A percentile compares a stretch with the other conserved stretches of the same genome.
Evolutionary conservation across 2,797 vertebrate genomes (phyloP).

Genomic region (Psittacula derbiana): DNA sequence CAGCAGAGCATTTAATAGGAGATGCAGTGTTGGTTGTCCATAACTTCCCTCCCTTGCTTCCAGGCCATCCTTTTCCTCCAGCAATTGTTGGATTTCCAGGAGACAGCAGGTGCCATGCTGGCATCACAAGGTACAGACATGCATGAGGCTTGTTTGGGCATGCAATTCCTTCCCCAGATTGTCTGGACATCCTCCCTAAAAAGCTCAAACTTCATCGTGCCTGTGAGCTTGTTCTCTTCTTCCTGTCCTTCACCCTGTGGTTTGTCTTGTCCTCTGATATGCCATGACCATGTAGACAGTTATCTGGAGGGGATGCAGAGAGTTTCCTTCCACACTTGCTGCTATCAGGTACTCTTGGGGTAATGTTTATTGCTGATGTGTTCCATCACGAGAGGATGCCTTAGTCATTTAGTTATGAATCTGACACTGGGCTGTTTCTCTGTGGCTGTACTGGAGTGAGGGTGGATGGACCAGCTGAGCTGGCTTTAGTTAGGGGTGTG

Average conservation of each 20-base stretch:
- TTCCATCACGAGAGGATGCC: background rate
- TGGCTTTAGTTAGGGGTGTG: background rate
- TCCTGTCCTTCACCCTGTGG: conserved; percentile 3
- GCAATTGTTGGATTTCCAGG: conserved; percentile 96
- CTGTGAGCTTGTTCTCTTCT: conserved; percentile 1
- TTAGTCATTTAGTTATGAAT: background rate
- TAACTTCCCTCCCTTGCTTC: background rate
- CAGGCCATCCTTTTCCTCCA: conserved; percentile 97
- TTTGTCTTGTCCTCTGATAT: background rate
- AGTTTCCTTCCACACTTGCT: background rate
- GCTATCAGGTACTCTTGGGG: background rate
- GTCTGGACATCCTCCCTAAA: background rate
- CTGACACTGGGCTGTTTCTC: background rate
- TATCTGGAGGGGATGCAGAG: background rate
- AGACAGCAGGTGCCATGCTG: conserved; percentile 95
- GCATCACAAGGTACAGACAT: conserved; percentile 92
- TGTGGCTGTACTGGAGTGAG: background rate
- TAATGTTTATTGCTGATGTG: background rate
- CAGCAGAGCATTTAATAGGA: background rate
- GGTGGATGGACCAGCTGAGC: background rate
- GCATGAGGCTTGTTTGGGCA: background rate
- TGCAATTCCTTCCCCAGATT: background rate
- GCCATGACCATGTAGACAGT: background rate
- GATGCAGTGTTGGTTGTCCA: background rate
- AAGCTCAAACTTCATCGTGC: background rate